Evolutionary conservation across 2,113 vertebrate species (phyloP), one percentile per base, ranked within the genome.

Genomic region (Oplegnathus fasciatus): DNA sequence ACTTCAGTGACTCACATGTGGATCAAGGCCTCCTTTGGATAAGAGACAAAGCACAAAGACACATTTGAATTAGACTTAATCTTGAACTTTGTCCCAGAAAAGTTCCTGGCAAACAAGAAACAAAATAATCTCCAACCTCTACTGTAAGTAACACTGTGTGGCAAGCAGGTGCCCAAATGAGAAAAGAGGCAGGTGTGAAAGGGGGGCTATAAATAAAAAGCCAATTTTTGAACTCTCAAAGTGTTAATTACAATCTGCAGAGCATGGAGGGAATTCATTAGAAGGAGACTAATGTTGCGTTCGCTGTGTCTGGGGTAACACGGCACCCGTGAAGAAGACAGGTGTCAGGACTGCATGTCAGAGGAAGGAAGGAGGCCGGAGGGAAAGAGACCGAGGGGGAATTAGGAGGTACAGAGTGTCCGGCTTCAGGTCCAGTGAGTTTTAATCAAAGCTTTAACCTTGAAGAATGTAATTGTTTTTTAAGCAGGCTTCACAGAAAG

Each of bases 181-280:
- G 42, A 87, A 82, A 76, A 67, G 40, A 81, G 28, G 55, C n/a
- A 78, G 61, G 80, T 68, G 75, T 74, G 54, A 82, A 68, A 10
- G 3, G n/a, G 5, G 22, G 48, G 32, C 65, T 86, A 91, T 82
- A 84, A 93, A 92, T 90, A 92, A 93, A 37, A 85, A 91, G 48
- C 34, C 83, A 50, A 88, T 88, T 84, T 90, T 81, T 66, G 4
- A 82, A 62, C 52, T 44, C n/a, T 78, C 50, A 86, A 58, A 64
- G 82, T 86, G 88, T 81, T 92, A 86, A 94, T 94, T 86, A 89
- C 60, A 89, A 69, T 90, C 77, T 86, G 75, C 65, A 73, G 83
- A 64, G 57, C 60, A 54, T 30, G 28, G n/a, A 28, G 68, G 40
- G 34, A 80, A 72, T 83, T 86, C 52, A 92, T 90, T 84, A 69